These are phyloP conservation scores for Micrasema longulum DNA, from an alignment of 1,140 invertebrate species.

Conservation along the genomic window DNA sequence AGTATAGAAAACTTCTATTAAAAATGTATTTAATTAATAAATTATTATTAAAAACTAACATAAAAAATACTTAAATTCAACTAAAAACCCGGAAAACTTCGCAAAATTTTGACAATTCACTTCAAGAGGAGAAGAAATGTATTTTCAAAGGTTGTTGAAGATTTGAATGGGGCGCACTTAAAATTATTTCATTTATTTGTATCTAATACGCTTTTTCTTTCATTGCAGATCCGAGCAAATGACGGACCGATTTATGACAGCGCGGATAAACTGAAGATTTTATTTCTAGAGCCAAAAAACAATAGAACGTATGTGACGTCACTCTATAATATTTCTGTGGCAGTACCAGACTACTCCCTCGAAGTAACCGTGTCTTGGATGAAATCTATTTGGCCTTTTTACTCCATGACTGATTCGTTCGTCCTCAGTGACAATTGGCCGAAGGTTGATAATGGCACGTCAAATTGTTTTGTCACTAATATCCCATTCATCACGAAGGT, in stretches of 20 bases:
- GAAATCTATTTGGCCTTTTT: slow-evolving; percentile 38
- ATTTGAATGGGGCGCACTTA: too few species aligned
- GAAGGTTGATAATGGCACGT: slow-evolving; percentile 52
- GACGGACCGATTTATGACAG: slow-evolving; percentile 15
- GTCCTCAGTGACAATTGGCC: slow-evolving; percentile 59
- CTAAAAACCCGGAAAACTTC: too few species aligned
- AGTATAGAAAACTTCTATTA: too few species aligned
- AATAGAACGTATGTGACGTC: neutral
- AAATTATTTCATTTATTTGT: too few species aligned
- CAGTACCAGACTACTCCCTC: slow-evolving; percentile 57
- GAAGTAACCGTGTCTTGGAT: slow-evolving; percentile 50
- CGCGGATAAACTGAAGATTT: slow-evolving; percentile 13
- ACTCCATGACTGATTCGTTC: slow-evolving; percentile 53
- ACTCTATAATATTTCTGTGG: slow-evolving; percentile 54
- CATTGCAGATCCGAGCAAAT: neutral
- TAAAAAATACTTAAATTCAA: too few species aligned
- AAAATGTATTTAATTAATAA: too few species aligned
- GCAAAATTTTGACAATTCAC: too few species aligned
- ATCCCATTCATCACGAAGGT: slow-evolving; percentile 57
- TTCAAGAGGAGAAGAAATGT: too few species aligned
- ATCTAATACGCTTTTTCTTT: slow-evolving; percentile 2
- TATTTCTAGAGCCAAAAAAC: slow-evolving; percentile 9
- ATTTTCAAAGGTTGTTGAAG: too few species aligned
- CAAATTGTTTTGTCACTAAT: slow-evolving; percentile 38
- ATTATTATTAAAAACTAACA: too few species aligned